phyloP scores from a whole-genome alignment of 92 coral and sea anemone species.

The Porites rus region DNA sequence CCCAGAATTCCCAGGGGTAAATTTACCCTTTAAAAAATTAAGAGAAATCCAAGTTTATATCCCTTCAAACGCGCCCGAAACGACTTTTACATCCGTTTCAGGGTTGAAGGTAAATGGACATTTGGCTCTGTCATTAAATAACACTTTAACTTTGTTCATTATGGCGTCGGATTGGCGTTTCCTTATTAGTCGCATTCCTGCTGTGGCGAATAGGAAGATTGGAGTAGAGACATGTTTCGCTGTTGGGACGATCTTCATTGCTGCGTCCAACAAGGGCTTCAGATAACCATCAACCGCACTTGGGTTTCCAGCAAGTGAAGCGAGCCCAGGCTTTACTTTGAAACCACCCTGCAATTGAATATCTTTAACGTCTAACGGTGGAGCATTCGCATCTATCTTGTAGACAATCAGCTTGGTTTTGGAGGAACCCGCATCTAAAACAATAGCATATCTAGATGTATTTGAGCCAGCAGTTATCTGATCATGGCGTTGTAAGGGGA shows the following conservation, averaged over 20 bases:
- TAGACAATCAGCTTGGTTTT: slow-evolving; percentile 32
- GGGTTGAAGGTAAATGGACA: slow-evolving; percentile 47
- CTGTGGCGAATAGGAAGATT: slow-evolving; percentile 34
- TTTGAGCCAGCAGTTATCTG: neutral
- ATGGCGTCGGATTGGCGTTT: slow-evolving; percentile 1
- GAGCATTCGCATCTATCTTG: neutral
- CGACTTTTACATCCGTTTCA: slow-evolving; percentile 18
- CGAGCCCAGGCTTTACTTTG: slow-evolving; percentile 28
- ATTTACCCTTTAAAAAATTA: slow-evolving; percentile 39
- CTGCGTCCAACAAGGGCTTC: slow-evolving; percentile 37
- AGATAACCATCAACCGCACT: slow-evolving; percentile 6
- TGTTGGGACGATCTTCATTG: slow-evolving; percentile 23
- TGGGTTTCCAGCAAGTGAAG: slow-evolving; percentile 23
- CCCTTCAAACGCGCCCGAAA: slow-evolving; percentile 48
- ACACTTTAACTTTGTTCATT: slow-evolving; percentile 14
- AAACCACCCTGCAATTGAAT: neutral
- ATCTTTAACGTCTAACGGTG: neutral
- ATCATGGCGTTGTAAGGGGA: neutral
- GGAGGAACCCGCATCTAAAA: slow-evolving; percentile 36
- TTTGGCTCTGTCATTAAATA: slow-evolving; percentile 37
- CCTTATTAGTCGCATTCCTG: slow-evolving; percentile 36
- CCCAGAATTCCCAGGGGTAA: neutral
- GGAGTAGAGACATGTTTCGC: slow-evolving; percentile 11
- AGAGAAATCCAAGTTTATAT: slow-evolving; percentile 56
- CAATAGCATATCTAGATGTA: slow-evolving; percentile 22